Conservation (phyloP, 53 echinoderm and acorn worm genomes). For the Echinarachnius parma region DNA sequence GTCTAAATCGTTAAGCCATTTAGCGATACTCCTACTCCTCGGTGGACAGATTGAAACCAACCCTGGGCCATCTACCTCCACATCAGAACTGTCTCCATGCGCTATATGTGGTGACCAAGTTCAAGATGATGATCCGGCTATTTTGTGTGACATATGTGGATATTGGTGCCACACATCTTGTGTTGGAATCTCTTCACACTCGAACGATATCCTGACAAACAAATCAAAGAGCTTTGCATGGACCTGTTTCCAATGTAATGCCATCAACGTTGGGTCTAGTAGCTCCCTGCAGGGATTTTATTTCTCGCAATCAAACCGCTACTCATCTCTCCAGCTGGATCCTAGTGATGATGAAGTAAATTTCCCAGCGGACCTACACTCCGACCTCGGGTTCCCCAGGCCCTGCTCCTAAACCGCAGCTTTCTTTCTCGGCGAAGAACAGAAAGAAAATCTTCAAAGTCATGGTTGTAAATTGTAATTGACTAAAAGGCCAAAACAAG, state of each 20-base stretch:
- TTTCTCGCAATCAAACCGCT: background rate
- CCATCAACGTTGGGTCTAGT: background rate
- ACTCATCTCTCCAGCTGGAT: background rate
- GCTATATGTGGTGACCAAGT: background rate
- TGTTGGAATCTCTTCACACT: slow-evolving; percentile 6
- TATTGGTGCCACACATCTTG: slow-evolving; percentile 17
- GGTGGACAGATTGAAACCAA: slow-evolving; percentile 5
- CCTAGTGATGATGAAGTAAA: background rate
- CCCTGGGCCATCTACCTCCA: background rate
- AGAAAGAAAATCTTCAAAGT: slow-evolving; percentile 1
- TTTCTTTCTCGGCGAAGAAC: background rate
- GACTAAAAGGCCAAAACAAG: slow-evolving; percentile 1
- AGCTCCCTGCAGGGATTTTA: background rate
- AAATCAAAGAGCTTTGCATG: slow-evolving; percentile 15
- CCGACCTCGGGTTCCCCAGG: background rate
- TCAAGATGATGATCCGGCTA: background rate
- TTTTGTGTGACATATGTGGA: slow-evolving; percentile 1
- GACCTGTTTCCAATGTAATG: slow-evolving; percentile 10
- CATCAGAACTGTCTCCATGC: background rate
- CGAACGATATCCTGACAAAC: background rate
- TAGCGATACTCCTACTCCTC: slow-evolving; percentile 8
- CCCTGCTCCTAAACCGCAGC: background rate
- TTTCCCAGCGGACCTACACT: background rate
- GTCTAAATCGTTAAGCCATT: background rate
- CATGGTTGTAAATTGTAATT: slow-evolving; percentile 25